Evolutionary conservation across 2,113 vertebrate genomes (phyloP).

Genomic region (Phasianus colchicus): DNA sequence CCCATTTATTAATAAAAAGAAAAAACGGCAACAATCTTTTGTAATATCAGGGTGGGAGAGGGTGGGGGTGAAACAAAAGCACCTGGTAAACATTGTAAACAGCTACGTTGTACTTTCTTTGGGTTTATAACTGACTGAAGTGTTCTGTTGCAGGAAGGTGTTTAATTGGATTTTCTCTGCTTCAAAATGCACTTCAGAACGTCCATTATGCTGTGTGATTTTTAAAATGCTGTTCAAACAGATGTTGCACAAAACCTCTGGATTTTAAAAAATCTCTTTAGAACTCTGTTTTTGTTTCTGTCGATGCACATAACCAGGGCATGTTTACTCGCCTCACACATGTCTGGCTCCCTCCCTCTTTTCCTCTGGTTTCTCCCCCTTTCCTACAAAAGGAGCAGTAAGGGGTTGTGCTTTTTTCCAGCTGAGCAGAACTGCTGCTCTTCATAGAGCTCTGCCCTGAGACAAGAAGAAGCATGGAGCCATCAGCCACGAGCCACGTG

Average conservation of each 20-base stretch:
- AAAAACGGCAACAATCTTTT: conserved; percentile 30
- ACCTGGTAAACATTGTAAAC: conserved; percentile 65
- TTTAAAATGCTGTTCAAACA: conserved; percentile 41
- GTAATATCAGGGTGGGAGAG: background rate
- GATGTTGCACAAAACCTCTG: conserved; percentile 52
- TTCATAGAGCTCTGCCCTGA: conserved; percentile 6
- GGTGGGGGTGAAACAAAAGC: background rate
- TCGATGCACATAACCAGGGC: background rate
- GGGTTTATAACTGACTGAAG: background rate
- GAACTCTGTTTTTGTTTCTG: conserved; percentile 47
- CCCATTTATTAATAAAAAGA: conserved; percentile 79
- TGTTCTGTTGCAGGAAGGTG: conserved; percentile 69
- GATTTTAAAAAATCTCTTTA: background rate
- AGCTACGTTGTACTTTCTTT: conserved; percentile 64
- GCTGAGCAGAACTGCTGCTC: conserved; percentile 57
- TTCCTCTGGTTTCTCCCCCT: background rate
- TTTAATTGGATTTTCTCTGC: conserved; percentile 77
- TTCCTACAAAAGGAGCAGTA: conserved; percentile 63
- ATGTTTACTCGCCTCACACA: conserved; percentile 41
- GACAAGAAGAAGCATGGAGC: conserved; percentile 21
- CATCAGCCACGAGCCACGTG: background rate
- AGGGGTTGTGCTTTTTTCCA: conserved; percentile 55
- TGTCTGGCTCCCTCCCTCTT: conserved; percentile 36
- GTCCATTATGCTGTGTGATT: conserved; percentile 19
- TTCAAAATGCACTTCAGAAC: conserved; percentile 60